Evolutionary conservation across 2,113 vertebrate genomes (phyloP), one percentile per base, ranked within the genome.

Genomic region (Hepsetus odoe): DNA sequence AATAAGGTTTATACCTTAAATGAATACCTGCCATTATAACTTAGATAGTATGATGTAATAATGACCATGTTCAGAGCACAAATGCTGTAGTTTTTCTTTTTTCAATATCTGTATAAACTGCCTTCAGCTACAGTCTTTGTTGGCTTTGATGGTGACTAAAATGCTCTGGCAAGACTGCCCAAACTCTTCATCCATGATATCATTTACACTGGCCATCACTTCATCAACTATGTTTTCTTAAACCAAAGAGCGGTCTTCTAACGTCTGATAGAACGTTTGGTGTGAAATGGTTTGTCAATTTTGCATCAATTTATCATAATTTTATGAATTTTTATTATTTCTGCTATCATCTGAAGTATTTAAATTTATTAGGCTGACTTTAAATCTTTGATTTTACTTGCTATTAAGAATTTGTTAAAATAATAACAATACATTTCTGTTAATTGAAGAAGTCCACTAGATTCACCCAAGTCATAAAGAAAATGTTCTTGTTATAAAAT

Each of bases 211-310:
- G 58, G 58, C 71, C 69, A 59, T 55, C 44, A 38, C n/a, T 56
- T 42, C 68, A 22, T 79, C 16, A n/a, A 32, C 46, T 67, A 86
- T 84, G 68, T 87, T 88, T 87, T 86, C 80, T 86, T 87, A 84
- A 90, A 91, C 89, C 90, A 91, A 92, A 92, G 90, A 92, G 78
- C 83, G 84, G 85, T 33, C 69, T 69, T 87, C 76, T 84, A n/a
- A n/a, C n/a, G 83, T 81, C 71, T 82, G 5, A 80, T 79, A 83
- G 55, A 76, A 46, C 32, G 67, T 78, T 42, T 58, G 16, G 58
- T 66, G 32, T 22, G 14, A 8, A 6, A 26, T 38, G 24, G 13
- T 69, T 72, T 70, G 53, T 38, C 1, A 1, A 49, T 30, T 46
- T 49, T 49, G 13, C 20, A 18, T n/a, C n/a, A n/a, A n/a, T n/a